Evolutionary conservation across 2,797 vertebrate genomes (phyloP).

Genomic region (Silurus lanzhouensis): DNA sequence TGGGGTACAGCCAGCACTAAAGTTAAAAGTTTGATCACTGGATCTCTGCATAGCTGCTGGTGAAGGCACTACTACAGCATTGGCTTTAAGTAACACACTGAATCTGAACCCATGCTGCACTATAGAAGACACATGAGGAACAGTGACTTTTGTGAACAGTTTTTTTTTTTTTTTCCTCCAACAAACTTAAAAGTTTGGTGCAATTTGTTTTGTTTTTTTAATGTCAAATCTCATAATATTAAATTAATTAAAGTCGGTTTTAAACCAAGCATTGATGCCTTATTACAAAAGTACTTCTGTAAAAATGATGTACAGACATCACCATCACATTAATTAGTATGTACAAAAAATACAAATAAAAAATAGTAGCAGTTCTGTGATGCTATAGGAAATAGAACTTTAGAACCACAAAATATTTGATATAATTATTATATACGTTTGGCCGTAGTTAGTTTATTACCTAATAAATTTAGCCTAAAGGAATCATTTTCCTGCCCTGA

Average conservation of each 20-base stretch:
- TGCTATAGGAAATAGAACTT: neutral
- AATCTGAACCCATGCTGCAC: neutral
- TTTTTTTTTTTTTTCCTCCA: neutral
- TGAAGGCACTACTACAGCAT: neutral
- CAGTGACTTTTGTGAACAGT: neutral
- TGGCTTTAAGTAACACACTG: neutral
- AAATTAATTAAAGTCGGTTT: neutral
- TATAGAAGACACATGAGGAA: neutral
- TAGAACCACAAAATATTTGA: neutral
- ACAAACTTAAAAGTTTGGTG: neutral
- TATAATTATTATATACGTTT: neutral
- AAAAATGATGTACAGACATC: neutral
- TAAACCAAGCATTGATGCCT: neutral
- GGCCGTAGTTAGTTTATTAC: neutral
- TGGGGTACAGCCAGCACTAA: neutral
- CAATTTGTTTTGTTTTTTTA: too few species aligned
- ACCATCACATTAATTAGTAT: neutral
- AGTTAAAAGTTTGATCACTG: neutral
- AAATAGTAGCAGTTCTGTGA: neutral
- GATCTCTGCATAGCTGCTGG: constrained; percentile 12
- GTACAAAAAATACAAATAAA: too few species aligned
- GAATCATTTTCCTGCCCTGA: neutral
- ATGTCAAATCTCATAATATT: too few species aligned
- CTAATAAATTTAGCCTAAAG: neutral
- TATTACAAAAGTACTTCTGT: neutral